Conservation (phyloP, 2,797 vertebrate species). For the Menidia menidia region DNA sequence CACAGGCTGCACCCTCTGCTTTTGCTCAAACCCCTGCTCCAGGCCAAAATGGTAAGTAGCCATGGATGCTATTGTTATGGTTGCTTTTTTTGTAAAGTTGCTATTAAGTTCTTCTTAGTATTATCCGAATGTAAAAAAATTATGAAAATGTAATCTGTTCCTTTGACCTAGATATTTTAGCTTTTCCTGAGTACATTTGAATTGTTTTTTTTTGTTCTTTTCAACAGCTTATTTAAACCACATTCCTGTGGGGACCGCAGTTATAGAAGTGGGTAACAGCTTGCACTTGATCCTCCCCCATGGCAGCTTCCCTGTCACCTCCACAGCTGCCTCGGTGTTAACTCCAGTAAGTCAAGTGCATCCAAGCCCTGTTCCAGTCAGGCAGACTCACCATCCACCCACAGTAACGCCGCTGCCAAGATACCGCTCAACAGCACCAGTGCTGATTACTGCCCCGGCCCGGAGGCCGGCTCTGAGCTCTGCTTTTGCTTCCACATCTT, state of each 20-base stretch:
- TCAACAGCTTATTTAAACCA: slow-evolving; percentile 71
- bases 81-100: no score
- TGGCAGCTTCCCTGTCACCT: slow-evolving; percentile 65
- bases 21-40: slow-evolving; percentile 19
- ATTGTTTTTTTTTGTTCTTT: slow-evolving; percentile 4
- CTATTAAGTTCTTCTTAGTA: no score
- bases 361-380: neutral
- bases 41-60: slow-evolving; percentile 70
- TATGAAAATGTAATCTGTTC: neutral
- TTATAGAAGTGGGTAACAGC: slow-evolving; percentile 77
- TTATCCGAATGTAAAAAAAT: no score
- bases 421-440: slow-evolving; percentile 41
- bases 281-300: slow-evolving; percentile 83
- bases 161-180: neutral
- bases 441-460: slow-evolving; percentile 51
- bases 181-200: neutral
- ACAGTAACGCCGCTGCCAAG: slow-evolving; percentile 29
- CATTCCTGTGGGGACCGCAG: slow-evolving; percentile 70
- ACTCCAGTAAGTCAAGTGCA: slow-evolving; percentile 57
- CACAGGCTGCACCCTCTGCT: slow-evolving; percentile 1
- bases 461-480: slow-evolving; percentile 28
- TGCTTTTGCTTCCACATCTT: slow-evolving; percentile 18
- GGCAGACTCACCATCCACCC: slow-evolving; percentile 14
- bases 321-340: slow-evolving; percentile 56
- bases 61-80: neutral